Evolutionary conservation across 1,140 invertebrate genomes (phyloP), one percentile per base, ranked within the genome.

Genomic region (Drosophila orena): DNA sequence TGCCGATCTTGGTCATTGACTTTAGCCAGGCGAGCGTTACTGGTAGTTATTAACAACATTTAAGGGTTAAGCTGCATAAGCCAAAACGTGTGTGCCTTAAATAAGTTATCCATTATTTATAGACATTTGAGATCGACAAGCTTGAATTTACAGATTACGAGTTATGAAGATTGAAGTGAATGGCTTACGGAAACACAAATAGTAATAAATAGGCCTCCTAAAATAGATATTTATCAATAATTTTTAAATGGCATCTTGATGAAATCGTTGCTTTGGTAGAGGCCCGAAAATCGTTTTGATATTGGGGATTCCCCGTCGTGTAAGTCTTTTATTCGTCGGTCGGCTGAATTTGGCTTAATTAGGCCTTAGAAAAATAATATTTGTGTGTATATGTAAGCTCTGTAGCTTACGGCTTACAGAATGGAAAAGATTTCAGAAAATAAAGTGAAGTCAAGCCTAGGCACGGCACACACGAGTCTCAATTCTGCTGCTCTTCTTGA

Each of bases 1-100:
- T 20, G 11, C 12, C 24, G 66, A 70, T 70, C 50, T 69, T 70
- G 66, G 66, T 35, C 50, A 69, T n/a, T 70, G 66, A 56, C 66
- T 56, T 56, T 47, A 12, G 27, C 15, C 27, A 27, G 34, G 4
- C 42, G 34, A 37, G 38, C 17, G 30, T 10, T 30, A 20, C n/a
- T 49, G 8, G 27, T 20, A 30, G 17, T 15, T 30, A 17, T 35
- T 42, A 27, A 27, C n/a, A 27, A 24, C n/a, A 35, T 24, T 24
- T 1, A 37, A 40, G 12, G 15, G 15, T 12, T 52, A 17, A 2
- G 50, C 17, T 14, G 43, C 24, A 20, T 12, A 34, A 24, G 5
- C 15, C 20, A 34, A 11, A 57, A 30, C 4, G 20, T 12, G 14
- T 22, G 37, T 15, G n/a, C 15, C 4, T 3, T 27, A 49, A 15